Evolutionary conservation across 2,113 vertebrate species (phyloP).

Genomic region (Xiphophorus hellerii): DNA sequence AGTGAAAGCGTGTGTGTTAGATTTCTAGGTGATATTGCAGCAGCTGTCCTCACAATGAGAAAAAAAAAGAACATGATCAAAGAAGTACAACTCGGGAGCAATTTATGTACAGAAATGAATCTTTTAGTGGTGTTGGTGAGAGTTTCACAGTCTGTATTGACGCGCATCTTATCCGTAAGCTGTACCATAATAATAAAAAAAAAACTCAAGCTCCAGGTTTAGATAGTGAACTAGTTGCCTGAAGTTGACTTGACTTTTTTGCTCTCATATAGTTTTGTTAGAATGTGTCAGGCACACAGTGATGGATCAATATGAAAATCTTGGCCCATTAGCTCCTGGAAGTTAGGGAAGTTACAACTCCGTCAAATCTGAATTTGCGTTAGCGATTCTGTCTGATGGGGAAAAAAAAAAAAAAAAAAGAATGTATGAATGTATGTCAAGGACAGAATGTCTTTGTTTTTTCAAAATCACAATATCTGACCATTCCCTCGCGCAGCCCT

Average conservation of each 20-base stretch:
- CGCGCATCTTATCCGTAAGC: not conserved
- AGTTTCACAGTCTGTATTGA: conserved; percentile 32
- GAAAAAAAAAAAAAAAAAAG: too few relatives aligned
- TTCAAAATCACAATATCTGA: not conserved
- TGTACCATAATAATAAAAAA: not conserved
- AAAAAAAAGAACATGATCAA: conserved; percentile 9
- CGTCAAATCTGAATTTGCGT: not conserved
- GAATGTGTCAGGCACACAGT: too few relatives aligned
- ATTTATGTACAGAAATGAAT: conserved; percentile 21
- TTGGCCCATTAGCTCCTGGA: not conserved
- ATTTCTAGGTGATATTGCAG: conserved; percentile 23
- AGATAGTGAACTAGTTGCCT: not conserved
- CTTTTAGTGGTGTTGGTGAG: conserved; percentile 27
- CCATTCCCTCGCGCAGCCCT: not conserved
- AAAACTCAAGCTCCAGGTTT: not conserved
- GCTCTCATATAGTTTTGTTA: not conserved
- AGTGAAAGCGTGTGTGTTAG: conserved; percentile 22
- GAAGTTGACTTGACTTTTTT: not conserved
- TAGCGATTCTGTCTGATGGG: not conserved
- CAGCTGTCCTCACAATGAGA: conserved; percentile 3
- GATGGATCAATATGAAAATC: not conserved
- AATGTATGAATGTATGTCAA: not conserved
- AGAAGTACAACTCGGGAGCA: conserved; percentile 4
- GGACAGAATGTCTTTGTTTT: not conserved
- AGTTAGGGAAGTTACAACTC: not conserved